These are phyloP conservation scores for Trichosurus vulpecula DNA, from an alignment of 2,797 vertebrate genomes.

Conservation along the genomic window DNA sequence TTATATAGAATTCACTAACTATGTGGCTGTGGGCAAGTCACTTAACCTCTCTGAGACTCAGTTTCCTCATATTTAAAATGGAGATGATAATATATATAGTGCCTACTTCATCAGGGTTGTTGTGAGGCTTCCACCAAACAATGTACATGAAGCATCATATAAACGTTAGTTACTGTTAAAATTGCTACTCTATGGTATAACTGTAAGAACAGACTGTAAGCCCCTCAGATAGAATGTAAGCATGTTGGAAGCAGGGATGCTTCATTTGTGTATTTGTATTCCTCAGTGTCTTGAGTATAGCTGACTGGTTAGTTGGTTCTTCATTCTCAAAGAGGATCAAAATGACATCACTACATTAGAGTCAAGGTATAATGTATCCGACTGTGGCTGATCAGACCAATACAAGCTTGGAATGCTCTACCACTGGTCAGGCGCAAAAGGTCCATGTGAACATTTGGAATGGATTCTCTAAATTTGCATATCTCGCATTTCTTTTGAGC, in stretches of 20 bases:
- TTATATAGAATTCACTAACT: background rate
- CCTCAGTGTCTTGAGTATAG: background rate
- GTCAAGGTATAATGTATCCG: background rate
- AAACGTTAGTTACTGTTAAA: background rate
- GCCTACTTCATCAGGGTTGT: background rate
- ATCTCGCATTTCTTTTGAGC: background rate
- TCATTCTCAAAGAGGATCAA: background rate
- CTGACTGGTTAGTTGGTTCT: background rate
- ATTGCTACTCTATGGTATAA: background rate
- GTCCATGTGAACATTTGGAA: background rate
- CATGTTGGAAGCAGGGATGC: background rate
- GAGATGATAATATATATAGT: background rate
- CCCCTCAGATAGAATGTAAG: background rate
- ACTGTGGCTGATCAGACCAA: too few relatives aligned
- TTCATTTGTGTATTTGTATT: background rate
- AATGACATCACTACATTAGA: too few relatives aligned
- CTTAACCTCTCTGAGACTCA: background rate
- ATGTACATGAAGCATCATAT: background rate
- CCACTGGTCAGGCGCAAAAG: background rate
- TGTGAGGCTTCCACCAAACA: background rate
- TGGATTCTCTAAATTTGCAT: background rate
- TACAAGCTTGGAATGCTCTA: background rate
- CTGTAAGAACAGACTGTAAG: background rate
- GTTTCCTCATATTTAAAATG: slow-evolving; percentile 7
- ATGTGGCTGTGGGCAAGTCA: background rate